Base-by-base conservation (phyloP, 2,797 vertebrate species). In the Lateolabrax maculatus region DNA sequence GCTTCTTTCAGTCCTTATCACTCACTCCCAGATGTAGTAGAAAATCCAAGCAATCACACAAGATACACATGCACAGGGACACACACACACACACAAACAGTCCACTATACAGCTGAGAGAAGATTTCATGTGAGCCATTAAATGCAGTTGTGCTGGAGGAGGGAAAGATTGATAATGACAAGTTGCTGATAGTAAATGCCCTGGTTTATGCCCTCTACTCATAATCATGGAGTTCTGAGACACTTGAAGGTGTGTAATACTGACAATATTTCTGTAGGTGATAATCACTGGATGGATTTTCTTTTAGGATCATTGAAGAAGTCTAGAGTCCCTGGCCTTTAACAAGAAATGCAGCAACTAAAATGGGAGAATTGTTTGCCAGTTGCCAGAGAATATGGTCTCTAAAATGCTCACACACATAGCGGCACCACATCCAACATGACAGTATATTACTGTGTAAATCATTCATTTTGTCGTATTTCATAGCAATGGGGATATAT, bases 11-110 rank as follows among this genome's bases (percentile, higher is more conserved):
- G 37, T 68, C 19, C 55, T 88, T 84, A 71, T 85, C 86, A 79
- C 80, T 78, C 23, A 58, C 46, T 78, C 39, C 57, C 86, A 90
- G 86, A 87, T 76, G 70, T 80, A 65, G 19, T 62, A 58, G 48
- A 55, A 68, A 80, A 78, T 53, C 56, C 55, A 18, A n/a, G 5
- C 43, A 53, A 10, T 2, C 49, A 25, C 37, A 57, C n/a, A n/a
- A n/a, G n/a, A n/a, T 43, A 51, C 53, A 56, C 46, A 37, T 34
- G 55, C 53, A 66, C 65, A 61, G 25, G 16, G 23, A 57, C 53
- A 44, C 61, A 61, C 43, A 46, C 43, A 34, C 68, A 72, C 52
- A 41, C 46, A 53, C 48, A 43, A 9, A 27, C 39, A 58, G 56
- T 37, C 37, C 56, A 37, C 8, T 27, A 27, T n/a, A 60, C n/a